phyloP scores from a whole-genome alignment of 2,113 vertebrate species.

The Passer montanus region DNA sequence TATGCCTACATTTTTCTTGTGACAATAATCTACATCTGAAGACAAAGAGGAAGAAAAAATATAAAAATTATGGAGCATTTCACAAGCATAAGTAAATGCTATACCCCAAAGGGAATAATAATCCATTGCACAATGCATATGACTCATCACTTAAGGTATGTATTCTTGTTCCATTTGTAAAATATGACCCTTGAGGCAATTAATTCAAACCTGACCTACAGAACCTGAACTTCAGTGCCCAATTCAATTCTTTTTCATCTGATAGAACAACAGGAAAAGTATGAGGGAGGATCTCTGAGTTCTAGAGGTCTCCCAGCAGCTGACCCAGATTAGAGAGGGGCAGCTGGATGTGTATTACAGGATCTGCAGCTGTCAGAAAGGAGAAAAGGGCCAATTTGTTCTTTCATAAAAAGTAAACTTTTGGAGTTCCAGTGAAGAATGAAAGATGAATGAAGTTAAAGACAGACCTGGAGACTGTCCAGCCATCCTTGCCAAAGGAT shows the following conservation, averaged over 20 bases:
- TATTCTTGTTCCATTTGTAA: slow-evolving; percentile 50
- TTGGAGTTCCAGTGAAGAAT: slow-evolving; percentile 1
- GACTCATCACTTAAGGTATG: slow-evolving; percentile 56
- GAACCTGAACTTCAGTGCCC: slow-evolving; percentile 38
- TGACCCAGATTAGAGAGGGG: slow-evolving; percentile 30
- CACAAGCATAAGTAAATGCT: slow-evolving; percentile 41
- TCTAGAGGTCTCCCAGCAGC: slow-evolving; percentile 47
- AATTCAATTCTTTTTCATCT: slow-evolving; percentile 49
- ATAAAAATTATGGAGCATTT: slow-evolving; percentile 28
- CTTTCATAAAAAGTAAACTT: slow-evolving; percentile 38
- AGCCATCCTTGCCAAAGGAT: neutral
- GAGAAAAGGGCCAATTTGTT: slow-evolving; percentile 7
- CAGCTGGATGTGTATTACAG: slow-evolving; percentile 6
- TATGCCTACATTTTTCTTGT: neutral
- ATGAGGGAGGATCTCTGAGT: slow-evolving; percentile 10
- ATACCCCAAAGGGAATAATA: slow-evolving; percentile 28
- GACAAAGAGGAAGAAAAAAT: neutral
- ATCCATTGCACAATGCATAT: slow-evolving; percentile 41
- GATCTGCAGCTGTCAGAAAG: slow-evolving; percentile 18
- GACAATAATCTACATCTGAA: slow-evolving; percentile 14
- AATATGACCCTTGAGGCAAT: slow-evolving; percentile 55
- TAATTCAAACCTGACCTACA: slow-evolving; percentile 65
- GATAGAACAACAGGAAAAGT: slow-evolving; percentile 37
- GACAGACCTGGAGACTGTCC: neutral
- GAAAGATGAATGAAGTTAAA: slow-evolving; percentile 7